A percentile compares a stretch with the other conserved stretches of the same genome.
These are phyloP conservation scores for Marmota monax DNA, from an alignment of 2,113 vertebrate species.

Conservation along the genomic window DNA sequence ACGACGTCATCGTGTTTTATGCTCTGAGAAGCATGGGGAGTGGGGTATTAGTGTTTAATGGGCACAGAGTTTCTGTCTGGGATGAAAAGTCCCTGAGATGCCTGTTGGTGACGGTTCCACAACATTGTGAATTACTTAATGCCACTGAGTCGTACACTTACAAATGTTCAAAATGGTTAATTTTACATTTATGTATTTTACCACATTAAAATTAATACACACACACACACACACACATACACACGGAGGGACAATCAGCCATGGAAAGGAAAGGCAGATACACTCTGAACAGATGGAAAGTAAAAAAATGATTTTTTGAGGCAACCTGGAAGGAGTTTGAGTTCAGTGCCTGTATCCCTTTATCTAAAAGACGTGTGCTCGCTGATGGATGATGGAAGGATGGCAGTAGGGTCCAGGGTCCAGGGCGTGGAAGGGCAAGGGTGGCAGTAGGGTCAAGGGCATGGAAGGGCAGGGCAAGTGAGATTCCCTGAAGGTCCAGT, in stretches of 20 bases:
- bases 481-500: no score
- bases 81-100: background rate
- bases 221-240: background rate
- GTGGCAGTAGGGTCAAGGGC: no score
- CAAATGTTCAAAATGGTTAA: background rate
- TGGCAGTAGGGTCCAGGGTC: no score
- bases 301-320: background rate
- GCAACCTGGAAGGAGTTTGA: background rate
- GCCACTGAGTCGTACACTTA: background rate
- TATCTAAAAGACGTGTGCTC: background rate
- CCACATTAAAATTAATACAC: background rate
- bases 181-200: background rate
- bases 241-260: fast-evolving
- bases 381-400: fast-evolving
- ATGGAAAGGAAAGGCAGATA: background rate
- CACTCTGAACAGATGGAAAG: background rate
- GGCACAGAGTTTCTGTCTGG: background rate
- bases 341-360: background rate
- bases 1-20: background rate
- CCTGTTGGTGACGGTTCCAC: no score
- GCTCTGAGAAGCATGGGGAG: background rate
- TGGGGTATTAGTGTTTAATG: background rate
- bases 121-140: no score
- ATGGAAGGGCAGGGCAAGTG: background rate
- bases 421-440: background rate